Evolutionary conservation across 1,140 invertebrate genomes (phyloP), one percentile per base, ranked within the genome.

Genomic region (Drosophila subpulchrella): DNA sequence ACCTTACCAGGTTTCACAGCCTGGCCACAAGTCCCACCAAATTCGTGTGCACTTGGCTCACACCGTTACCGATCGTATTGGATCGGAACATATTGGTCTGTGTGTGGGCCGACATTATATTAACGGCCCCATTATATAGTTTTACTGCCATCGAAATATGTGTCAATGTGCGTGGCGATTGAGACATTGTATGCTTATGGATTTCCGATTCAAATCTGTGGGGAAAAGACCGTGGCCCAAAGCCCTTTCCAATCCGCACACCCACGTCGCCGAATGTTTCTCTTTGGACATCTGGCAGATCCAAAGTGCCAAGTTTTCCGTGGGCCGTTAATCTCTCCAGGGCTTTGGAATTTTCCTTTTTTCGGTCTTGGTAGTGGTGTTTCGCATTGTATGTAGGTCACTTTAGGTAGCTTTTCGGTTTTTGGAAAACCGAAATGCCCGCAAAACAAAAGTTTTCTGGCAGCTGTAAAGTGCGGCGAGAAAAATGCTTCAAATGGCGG

Each of bases 91-190:
- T 30, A 6, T 38, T 17, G 38, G 58, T 15, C 42, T 58, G 61
- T 63, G 83, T 82, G 83, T 88, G 78, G 71, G 78, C 62, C 24
- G 75, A 13, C 66, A 60, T 47, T 62, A 63, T 65, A 57, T 68
- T 68, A 51, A 68, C 38, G 59, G 61, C 48, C 68, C 66, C 66
- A 81, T 79, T 82, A 88, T 85, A 63, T 56, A 75, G 80, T 70
- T 88, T 88, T 86, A 86, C 81, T 73, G 72, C 75, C 75, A 50
- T 68, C 68, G 61, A 70, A 73, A 86, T 82, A 77, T 88, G 83
- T 86, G 83, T 82, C 82, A 85, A 80, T 65, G 76, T 59, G 77
- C 74, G 54, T 63, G 68, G 67, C 72, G 75, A 88, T 82, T 78
- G 78, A 78, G 83, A 78, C 83, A 82, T 88, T 86, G 78, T 86